Percentiles rank a stretch among this genome's conserved stretches.
Conservation (phyloP, 2,113 vertebrate genomes). For the Xerus inauris region DNA sequence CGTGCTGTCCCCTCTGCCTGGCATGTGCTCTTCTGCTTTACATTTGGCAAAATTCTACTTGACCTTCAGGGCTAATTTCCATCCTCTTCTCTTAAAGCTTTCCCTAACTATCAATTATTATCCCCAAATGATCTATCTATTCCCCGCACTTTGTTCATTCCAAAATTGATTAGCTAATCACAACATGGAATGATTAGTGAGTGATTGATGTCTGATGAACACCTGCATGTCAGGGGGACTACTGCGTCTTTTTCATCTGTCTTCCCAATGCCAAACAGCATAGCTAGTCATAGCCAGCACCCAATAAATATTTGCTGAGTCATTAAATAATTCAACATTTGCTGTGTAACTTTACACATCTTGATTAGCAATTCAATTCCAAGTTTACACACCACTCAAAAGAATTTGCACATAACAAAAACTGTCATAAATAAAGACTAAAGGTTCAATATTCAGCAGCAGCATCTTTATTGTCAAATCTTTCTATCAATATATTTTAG, state of each 20-base stretch:
- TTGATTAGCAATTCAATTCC: slow-evolving; percentile 36
- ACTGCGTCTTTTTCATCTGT: background rate
- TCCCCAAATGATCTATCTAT: background rate
- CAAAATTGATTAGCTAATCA: background rate
- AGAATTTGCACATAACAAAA: slow-evolving; percentile 46
- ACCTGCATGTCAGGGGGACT: background rate
- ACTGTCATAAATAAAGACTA: background rate
- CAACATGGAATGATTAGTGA: background rate
- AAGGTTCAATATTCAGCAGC: slow-evolving; percentile 18
- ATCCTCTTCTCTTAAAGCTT: background rate
- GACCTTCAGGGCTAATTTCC: background rate
- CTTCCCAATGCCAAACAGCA: background rate
- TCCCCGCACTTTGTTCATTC: slow-evolving; percentile 46
- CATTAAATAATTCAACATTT: slow-evolving; percentile 72
- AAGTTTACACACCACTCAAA: slow-evolving; percentile 39
- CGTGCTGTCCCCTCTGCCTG: background rate
- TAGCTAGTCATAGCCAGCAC: background rate
- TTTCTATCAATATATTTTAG: slow-evolving; percentile 35
- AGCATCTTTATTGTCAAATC: slow-evolving; percentile 14
- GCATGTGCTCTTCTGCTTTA: slow-evolving; percentile 7
- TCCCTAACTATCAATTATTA: background rate
- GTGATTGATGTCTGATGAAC: background rate
- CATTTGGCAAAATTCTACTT: slow-evolving; percentile 8
- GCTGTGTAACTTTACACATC: slow-evolving; percentile 34
- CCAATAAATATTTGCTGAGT: slow-evolving; percentile 64